These are phyloP conservation scores for Baryphthengus martii DNA, from an alignment of 2,113 vertebrate genomes.

Conservation along the genomic window DNA sequence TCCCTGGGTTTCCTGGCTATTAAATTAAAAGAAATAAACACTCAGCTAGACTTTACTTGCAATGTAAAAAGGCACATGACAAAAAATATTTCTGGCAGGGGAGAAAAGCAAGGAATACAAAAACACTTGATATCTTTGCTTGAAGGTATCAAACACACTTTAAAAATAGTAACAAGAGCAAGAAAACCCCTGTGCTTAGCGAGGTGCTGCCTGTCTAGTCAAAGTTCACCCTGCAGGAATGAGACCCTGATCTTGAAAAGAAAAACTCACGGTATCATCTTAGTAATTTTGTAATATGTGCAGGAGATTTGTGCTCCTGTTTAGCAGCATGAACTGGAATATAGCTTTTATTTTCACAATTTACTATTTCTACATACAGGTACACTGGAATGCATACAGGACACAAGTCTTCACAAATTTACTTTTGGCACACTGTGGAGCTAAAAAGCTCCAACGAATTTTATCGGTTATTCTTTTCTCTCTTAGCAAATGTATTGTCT, in stretches of 20 bases:
- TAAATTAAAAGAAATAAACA: conserved; percentile 14
- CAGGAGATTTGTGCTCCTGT: background rate
- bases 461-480: background rate
- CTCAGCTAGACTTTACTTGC: background rate
- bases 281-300: background rate
- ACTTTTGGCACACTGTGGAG: background rate
- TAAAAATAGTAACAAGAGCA: background rate
- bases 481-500: background rate
- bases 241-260: background rate
- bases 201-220: background rate
- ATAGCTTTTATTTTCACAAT: background rate
- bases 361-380: background rate
- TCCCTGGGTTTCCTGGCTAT: background rate
- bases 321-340: background rate
- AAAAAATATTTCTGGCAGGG: background rate
- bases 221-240: background rate
- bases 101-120: background rate
- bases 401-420: background rate
- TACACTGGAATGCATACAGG: conserved; percentile 67
- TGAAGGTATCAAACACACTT: background rate
- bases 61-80: background rate
- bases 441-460: background rate
- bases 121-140: background rate
- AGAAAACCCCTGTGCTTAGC: background rate
- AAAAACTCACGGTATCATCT: background rate